phyloP scores from a whole-genome alignment of 2,113 vertebrate species.

The Cyphomyrus discorhynchus region DNA sequence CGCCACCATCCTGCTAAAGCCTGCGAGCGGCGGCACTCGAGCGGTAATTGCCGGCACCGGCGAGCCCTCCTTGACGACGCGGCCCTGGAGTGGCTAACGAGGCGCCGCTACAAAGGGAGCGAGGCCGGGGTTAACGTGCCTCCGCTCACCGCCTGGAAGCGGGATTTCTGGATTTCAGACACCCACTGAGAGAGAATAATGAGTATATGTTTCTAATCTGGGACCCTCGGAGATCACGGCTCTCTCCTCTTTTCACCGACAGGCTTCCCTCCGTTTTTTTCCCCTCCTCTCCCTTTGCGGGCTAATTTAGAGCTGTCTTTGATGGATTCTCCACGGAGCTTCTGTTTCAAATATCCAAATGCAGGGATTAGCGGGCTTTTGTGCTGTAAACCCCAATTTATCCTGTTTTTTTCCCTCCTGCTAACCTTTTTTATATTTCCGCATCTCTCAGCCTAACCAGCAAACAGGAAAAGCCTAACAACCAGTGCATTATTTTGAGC shows the following conservation, averaged over 20 bases:
- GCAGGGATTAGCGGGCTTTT: constrained; percentile 47
- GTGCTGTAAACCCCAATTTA: constrained; percentile 46
- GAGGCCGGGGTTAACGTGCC: constrained; percentile 48
- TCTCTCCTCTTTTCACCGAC: constrained; percentile 59
- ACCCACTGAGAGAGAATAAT: constrained; percentile 65
- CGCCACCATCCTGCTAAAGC: constrained; percentile 45
- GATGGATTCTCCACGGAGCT: constrained; percentile 44
- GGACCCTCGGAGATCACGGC: constrained; percentile 63
- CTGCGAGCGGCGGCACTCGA: constrained; percentile 46
- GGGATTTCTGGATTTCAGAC: constrained; percentile 66
- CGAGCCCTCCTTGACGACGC: constrained; percentile 43
- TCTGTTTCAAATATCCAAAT: constrained; percentile 54
- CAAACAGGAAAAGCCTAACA: constrained; percentile 31
- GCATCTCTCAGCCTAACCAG: constrained; percentile 26
- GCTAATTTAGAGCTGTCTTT: constrained; percentile 43
- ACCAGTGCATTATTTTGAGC: constrained; percentile 11
- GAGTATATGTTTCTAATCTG: constrained; percentile 60
- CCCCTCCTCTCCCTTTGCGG: constrained; percentile 42
- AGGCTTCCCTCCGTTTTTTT: constrained; percentile 41
- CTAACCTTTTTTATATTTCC: constrained; percentile 20
- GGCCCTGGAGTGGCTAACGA: constrained; percentile 49
- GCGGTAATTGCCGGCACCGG: constrained; percentile 59
- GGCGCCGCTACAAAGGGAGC: constrained; percentile 55
- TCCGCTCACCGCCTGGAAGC: constrained; percentile 57
- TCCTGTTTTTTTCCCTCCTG: constrained; percentile 29